Percentiles rank a stretch among this genome's conserved stretches.
phyloP scores from a whole-genome alignment of 2,113 vertebrate genomes.

The Hydrochoerus hydrochaeris region DNA sequence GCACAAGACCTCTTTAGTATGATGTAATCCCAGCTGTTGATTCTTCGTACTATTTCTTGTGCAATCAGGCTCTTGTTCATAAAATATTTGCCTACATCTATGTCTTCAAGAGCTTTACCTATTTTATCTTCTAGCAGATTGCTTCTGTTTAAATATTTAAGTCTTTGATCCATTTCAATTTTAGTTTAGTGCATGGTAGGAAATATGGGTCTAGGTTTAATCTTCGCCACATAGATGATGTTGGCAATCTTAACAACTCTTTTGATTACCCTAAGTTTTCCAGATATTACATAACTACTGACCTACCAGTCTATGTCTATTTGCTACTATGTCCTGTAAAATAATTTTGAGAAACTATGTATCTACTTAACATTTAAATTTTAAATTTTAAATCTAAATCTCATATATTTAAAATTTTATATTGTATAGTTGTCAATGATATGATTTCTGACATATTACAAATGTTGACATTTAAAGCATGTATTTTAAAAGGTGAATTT shows the following conservation, averaged over 20 bases:
- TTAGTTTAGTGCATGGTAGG: not conserved
- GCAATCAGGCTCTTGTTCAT: not conserved
- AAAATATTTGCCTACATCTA: not conserved
- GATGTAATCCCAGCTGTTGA: not conserved
- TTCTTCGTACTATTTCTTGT: not conserved
- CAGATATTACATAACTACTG: not conserved
- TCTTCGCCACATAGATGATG: not conserved
- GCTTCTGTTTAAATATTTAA: not conserved
- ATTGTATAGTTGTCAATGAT: not conserved
- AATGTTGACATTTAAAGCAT: not conserved
- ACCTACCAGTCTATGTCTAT: not conserved
- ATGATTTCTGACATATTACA: not conserved
- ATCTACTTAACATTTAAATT: not conserved
- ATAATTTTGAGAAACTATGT: not conserved
- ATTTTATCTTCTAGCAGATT: not conserved
- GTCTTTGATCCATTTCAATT: not conserved
- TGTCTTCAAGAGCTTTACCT: not conserved
- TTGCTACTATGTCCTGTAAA: not conserved
- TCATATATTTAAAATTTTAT: not conserved
- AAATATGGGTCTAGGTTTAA: not conserved
- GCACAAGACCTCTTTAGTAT: not conserved
- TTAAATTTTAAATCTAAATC: not conserved
- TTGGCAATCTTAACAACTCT: not conserved
- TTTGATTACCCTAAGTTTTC: not conserved
- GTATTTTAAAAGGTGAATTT: conserved; percentile 18